phyloP scores from a whole-genome alignment of 2,113 vertebrate species.

The Noturus placidus region DNA sequence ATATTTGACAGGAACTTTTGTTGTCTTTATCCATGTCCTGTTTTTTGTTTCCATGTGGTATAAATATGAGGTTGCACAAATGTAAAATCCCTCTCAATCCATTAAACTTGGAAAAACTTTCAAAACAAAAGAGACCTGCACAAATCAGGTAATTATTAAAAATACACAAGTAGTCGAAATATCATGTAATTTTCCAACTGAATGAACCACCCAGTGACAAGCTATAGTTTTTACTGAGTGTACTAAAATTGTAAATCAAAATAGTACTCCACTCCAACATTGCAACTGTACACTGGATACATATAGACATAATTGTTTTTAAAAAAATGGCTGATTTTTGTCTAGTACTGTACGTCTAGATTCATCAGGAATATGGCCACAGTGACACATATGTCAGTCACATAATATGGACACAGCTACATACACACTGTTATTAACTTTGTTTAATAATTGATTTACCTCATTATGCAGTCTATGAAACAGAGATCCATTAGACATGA shows the following conservation, averaged over 20 bases:
- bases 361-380: background rate
- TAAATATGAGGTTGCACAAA: too few relatives aligned
- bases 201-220: background rate
- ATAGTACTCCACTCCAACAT: background rate
- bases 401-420: background rate
- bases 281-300: background rate
- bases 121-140: too few relatives aligned
- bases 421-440: background rate
- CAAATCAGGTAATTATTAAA: too few relatives aligned
- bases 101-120: too few relatives aligned
- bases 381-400: background rate
- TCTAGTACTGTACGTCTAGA: background rate
- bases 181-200: too few relatives aligned
- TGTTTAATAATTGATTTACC: slow-evolving; percentile 52
- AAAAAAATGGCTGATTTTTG: too few relatives aligned
- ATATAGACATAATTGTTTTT: background rate
- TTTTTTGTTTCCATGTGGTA: too few relatives aligned
- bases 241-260: background rate
- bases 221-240: too few relatives aligned
- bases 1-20: too few relatives aligned
- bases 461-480: slow-evolving; percentile 67
- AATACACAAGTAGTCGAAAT: too few relatives aligned
- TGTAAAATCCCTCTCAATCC: too few relatives aligned
- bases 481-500: slow-evolving; percentile 73
- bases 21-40: too few relatives aligned